Conservation (phyloP, 2,888 invertebrate genomes). For the Polymixis lichenea region DNA sequence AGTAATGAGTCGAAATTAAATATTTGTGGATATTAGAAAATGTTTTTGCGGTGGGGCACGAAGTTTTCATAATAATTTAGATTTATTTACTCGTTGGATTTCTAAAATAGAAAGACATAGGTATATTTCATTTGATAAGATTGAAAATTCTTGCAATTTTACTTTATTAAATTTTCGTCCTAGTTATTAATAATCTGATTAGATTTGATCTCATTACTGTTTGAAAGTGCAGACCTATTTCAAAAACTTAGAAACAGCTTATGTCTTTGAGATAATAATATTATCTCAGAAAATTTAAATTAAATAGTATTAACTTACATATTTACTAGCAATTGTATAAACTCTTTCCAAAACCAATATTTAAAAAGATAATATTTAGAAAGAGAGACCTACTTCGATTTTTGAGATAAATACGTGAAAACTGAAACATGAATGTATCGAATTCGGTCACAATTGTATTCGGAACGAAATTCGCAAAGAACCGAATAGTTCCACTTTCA, state of each 20-base stretch:
- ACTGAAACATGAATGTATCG: slow-evolving; percentile 21
- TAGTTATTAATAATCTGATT: not conserved
- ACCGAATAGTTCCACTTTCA: slow-evolving; percentile 1
- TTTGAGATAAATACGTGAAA: slow-evolving; percentile 14
- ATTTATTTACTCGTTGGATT: not conserved
- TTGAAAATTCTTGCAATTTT: not conserved
- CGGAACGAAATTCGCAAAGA: slow-evolving; percentile 11
- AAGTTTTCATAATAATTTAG: not conserved
- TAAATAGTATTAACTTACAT: not conserved
- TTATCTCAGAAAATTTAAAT: not conserved
- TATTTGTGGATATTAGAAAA: slow-evolving; percentile 7
- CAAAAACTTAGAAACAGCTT: not conserved
- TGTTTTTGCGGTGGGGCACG: not conserved
- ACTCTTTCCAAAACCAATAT: slow-evolving; percentile 17
- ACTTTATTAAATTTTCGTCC: not conserved
- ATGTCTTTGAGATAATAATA: not conserved
- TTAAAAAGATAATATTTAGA: no score
- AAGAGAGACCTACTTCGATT: slow-evolving; percentile 8
- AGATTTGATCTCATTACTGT: not conserved
- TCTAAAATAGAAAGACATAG: not conserved
- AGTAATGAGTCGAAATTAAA: slow-evolving; percentile 28
- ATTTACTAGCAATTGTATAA: not conserved
- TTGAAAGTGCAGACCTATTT: not conserved
- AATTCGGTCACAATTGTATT: slow-evolving; percentile 20
- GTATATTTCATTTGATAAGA: not conserved